Conservation (phyloP, 2,113 vertebrate genomes). For the Potamarius usumacintae region DNA sequence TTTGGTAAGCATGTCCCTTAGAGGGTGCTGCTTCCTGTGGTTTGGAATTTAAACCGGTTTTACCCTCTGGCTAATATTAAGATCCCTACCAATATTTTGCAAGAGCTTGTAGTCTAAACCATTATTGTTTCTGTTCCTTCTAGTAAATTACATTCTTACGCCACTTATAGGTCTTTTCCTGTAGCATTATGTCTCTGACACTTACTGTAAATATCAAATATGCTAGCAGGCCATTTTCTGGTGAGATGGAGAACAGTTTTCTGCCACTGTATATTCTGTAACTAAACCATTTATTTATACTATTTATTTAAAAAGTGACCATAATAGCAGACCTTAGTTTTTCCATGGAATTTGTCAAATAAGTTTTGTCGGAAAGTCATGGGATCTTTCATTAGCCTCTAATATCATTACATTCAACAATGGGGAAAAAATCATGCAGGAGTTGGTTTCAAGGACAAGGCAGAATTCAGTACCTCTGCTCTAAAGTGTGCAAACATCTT, state of each 20-base stretch:
- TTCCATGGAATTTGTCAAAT: neutral
- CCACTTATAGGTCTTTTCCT: neutral
- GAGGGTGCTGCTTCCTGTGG: constrained; percentile 18
- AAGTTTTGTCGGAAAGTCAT: neutral
- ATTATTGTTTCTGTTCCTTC: neutral
- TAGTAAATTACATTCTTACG: neutral
- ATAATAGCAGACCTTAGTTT: neutral
- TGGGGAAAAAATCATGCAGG: neutral
- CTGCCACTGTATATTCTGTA: neutral
- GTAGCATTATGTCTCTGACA: neutral
- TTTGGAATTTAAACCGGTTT: neutral
- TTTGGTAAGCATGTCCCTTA: constrained; percentile 6
- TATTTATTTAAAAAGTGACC: neutral
- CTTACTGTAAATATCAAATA: neutral
- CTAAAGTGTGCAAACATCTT: neutral
- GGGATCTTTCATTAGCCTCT: neutral
- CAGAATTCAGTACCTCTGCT: neutral
- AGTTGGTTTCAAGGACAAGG: neutral
- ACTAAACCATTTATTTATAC: neutral
- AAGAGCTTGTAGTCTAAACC: neutral
- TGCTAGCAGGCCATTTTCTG: neutral
- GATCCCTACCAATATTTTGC: neutral
- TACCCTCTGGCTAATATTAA: neutral
- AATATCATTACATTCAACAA: neutral
- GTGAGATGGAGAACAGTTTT: neutral